These are phyloP conservation scores for Hermatobates lingyangjiaoensis DNA, from an alignment of 1,140 invertebrate genomes.

Conservation along the genomic window DNA sequence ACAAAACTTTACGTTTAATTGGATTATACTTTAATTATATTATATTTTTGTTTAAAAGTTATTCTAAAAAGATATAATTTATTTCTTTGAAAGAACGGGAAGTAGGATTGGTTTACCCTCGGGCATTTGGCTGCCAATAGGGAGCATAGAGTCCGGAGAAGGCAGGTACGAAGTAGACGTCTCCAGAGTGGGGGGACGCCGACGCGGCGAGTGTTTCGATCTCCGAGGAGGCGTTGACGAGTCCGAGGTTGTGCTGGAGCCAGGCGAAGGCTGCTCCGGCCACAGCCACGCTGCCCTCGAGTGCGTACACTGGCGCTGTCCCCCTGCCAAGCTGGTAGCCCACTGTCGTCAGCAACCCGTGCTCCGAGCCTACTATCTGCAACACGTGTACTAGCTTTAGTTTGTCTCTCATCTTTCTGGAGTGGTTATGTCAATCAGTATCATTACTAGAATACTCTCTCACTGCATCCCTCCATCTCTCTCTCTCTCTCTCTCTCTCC, in stretches of 20 bases:
- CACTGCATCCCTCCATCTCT: neutral
- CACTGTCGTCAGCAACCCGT: conserved; percentile 83
- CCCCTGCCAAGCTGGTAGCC: conserved; percentile 75
- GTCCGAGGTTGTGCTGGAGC: conserved; percentile 40
- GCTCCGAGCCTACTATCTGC: conserved; percentile 56
- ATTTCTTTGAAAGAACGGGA: too few relatives aligned
- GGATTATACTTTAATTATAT: too few relatives aligned
- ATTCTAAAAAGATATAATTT: neutral
- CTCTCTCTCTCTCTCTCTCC: too few relatives aligned
- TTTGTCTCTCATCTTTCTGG: neutral
- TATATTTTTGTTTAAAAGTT: neutral
- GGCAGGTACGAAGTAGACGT: conserved; percentile 85
- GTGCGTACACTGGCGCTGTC: conserved; percentile 60
- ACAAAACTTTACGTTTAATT: too few relatives aligned
- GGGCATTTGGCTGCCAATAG: conserved; percentile 79
- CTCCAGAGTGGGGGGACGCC: conserved; percentile 40
- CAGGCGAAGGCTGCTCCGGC: conserved; percentile 57
- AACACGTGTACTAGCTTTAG: conserved; percentile 2
- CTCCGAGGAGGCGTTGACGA: conserved; percentile 32
- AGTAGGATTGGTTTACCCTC: conserved; percentile 55
- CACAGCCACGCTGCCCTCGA: conserved; percentile 86
- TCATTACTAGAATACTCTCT: too few relatives aligned
- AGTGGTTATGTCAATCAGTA: neutral
- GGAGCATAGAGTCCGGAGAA: conserved; percentile 90
- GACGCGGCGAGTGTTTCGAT: conserved; percentile 40